These are phyloP conservation scores for Noctua janthina DNA, from an alignment of 2,888 invertebrate genomes.

Conservation along the genomic window DNA sequence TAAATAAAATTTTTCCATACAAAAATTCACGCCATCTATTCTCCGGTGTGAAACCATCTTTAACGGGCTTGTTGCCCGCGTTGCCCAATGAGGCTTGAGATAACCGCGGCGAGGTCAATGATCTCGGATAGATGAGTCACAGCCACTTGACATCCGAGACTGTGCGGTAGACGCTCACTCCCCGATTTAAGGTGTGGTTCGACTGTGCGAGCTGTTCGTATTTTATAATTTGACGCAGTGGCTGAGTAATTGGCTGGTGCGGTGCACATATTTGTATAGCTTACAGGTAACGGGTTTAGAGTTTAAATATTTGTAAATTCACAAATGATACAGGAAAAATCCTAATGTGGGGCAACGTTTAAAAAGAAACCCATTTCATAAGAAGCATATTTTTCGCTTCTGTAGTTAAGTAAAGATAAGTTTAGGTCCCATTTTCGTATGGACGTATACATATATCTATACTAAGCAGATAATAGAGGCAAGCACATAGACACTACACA, in stretches of 20 bases:
- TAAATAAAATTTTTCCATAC: too few relatives aligned
- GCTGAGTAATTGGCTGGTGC: neutral
- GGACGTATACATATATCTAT: neutral
- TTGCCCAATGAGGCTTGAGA: conserved; percentile 66
- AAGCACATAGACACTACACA: neutral
- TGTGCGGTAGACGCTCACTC: conserved; percentile 65
- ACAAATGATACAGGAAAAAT: neutral
- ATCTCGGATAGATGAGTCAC: conserved; percentile 79
- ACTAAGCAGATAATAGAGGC: neutral
- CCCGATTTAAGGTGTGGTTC: conserved; percentile 58
- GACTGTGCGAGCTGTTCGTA: conserved; percentile 15
- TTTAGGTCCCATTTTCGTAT: neutral
- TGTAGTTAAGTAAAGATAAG: neutral
- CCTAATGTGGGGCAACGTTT: too few relatives aligned
- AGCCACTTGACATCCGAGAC: conserved; percentile 70
- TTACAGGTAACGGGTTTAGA: neutral
- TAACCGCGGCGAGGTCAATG: conserved; percentile 70
- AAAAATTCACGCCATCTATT: neutral
- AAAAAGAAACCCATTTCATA: too few relatives aligned
- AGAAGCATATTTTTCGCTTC: neutral
- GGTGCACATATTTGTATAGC: too few relatives aligned
- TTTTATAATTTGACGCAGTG: neutral
- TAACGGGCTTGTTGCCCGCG: conserved; percentile 48
- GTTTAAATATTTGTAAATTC: neutral
- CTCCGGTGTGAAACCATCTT: neutral